phyloP scores from a whole-genome alignment of 1,140 invertebrate genomes.

The Trichomalopsis sarcophagae region DNA sequence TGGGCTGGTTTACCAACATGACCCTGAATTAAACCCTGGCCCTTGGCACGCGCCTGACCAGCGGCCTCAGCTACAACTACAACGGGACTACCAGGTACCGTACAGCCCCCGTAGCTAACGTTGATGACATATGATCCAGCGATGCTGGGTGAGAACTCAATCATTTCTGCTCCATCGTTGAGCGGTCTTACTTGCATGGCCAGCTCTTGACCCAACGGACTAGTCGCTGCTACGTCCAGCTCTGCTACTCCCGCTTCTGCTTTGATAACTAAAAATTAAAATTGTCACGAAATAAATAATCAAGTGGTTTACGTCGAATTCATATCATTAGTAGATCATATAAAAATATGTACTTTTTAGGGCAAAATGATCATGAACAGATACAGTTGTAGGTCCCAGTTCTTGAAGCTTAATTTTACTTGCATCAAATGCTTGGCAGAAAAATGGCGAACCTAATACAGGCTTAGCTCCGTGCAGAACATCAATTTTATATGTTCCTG shows the following conservation, averaged over 20 bases:
- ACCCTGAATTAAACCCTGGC: constrained; percentile 78
- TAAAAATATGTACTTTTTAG: constrained; percentile 82
- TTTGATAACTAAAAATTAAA: constrained; percentile 83
- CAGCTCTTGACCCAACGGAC: constrained; percentile 90
- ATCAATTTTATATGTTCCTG: constrained; percentile 87
- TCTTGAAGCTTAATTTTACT: constrained; percentile 84
- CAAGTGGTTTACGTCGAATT: constrained; percentile 1
- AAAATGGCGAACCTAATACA: constrained; percentile 96
- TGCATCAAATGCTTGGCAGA: constrained; percentile 95
- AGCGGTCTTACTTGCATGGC: constrained; percentile 87
- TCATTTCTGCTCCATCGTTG: constrained; percentile 83
- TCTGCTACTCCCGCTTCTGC: constrained; percentile 92
- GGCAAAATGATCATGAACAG: constrained; percentile 88
- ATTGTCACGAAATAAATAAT: not conserved
- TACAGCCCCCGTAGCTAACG: constrained; percentile 87
- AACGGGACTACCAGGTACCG: constrained; percentile 73
- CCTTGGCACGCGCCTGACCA: constrained; percentile 78
- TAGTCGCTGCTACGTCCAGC: constrained; percentile 90
- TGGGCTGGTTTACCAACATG: constrained; percentile 74
- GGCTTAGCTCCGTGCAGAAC: constrained; percentile 94
- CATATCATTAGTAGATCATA: not conserved
- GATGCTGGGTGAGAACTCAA: constrained; percentile 90
- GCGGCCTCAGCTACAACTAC: constrained; percentile 79
- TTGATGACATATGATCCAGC: constrained; percentile 93
- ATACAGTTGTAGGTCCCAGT: constrained; percentile 85